Conservation (phyloP, 2,797 vertebrate species). For the Gila robusta region DNA sequence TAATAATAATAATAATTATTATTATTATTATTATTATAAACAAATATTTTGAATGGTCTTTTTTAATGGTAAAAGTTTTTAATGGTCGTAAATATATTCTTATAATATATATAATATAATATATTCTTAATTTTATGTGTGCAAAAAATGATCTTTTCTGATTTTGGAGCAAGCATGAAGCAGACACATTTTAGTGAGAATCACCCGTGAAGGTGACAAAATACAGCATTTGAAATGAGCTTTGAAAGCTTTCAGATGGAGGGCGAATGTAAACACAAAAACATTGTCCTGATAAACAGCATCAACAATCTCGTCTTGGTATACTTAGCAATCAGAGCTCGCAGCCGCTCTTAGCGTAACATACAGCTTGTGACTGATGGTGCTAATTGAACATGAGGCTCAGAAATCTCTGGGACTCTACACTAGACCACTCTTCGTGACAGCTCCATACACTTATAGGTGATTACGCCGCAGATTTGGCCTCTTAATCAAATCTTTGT, state of each 20-base stretch:
- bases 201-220: not conserved
- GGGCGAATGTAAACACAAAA: not conserved
- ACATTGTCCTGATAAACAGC: constrained; percentile 20
- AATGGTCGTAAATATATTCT: not conserved
- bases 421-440: constrained; percentile 2
- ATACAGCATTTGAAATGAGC: not conserved
- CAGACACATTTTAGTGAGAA: not conserved
- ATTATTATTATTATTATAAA: no score
- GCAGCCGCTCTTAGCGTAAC: not conserved
- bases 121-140: not conserved
- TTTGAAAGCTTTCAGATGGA: not conserved
- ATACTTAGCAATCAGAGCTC: constrained; percentile 28
- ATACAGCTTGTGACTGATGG: constrained; percentile 4
- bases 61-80: not conserved
- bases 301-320: constrained; percentile 13
- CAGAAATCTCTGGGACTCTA: not conserved
- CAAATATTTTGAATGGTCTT: no score
- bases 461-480: constrained; percentile 25
- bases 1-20: no score
- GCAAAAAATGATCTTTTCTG: not conserved
- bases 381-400: constrained; percentile 36
- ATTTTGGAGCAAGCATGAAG: not conserved
- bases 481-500: constrained; percentile 46
- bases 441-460: constrained; percentile 25
- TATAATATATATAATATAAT: no score